phyloP scores from a whole-genome alignment of 2,113 vertebrate genomes.

The Oostethus manadensis region DNA sequence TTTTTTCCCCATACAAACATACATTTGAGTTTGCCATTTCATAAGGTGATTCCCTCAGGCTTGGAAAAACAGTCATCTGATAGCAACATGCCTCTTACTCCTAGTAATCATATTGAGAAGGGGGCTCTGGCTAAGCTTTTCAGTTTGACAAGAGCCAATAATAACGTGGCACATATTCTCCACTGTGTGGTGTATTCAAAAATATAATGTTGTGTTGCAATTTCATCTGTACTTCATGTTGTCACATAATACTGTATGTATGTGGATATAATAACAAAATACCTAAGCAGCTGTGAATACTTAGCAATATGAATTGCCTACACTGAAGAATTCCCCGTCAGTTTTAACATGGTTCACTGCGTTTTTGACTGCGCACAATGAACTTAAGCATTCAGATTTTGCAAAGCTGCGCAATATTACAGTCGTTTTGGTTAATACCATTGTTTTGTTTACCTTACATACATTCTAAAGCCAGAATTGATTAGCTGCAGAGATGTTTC shows the following conservation, averaged over 20 bases:
- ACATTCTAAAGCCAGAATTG: background rate
- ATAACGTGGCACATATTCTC: slow-evolving; percentile 6
- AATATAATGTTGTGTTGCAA: slow-evolving; percentile 6
- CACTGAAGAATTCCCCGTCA: background rate
- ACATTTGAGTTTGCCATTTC: slow-evolving; percentile 39
- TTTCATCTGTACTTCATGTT: slow-evolving; percentile 12
- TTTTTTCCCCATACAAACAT: slow-evolving; percentile 42
- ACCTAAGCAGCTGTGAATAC: background rate
- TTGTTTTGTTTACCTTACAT: background rate
- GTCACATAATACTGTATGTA: slow-evolving; percentile 11
- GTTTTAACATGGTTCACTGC: background rate
- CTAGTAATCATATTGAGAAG: slow-evolving; percentile 22
- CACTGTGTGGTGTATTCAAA: background rate
- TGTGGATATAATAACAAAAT: slow-evolving; percentile 6
- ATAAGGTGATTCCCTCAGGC: slow-evolving; percentile 31
- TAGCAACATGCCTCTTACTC: background rate
- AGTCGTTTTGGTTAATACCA: too few relatives aligned
- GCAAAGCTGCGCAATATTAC: too few relatives aligned
- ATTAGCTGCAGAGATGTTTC: background rate
- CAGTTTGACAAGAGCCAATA: slow-evolving; percentile 29
- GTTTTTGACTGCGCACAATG: background rate
- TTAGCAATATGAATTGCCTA: background rate
- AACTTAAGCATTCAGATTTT: background rate
- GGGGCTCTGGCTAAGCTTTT: slow-evolving; percentile 13
- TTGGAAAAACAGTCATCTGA: slow-evolving; percentile 23